Conservation (phyloP, 2,797 vertebrate species). For the Darevskia nairensis region DNA sequence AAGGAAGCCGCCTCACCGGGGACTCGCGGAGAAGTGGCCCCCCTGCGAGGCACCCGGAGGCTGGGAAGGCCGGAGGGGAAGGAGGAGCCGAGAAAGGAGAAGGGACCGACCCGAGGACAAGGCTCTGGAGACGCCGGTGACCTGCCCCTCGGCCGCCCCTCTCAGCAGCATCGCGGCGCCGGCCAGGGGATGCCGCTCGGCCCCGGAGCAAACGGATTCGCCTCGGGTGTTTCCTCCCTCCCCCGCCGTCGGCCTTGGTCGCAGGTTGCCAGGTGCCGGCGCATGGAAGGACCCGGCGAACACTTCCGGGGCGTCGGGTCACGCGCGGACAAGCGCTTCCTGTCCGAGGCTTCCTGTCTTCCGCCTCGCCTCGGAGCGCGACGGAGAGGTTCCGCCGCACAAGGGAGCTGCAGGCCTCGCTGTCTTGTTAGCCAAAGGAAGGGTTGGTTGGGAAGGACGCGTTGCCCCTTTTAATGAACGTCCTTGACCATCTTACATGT, state of each 20-base stretch:
- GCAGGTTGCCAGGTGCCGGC: conserved; percentile 70
- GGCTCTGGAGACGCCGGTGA: conserved; percentile 70
- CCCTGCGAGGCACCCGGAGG: not conserved
- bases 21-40: not conserved
- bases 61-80: rapidly evolving
- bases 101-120: conserved; percentile 74
- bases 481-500: not conserved
- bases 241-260: conserved; percentile 37
- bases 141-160: conserved; percentile 69
- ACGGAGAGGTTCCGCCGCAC: no score
- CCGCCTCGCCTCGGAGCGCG: not conserved
- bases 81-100: not conserved
- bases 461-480: not conserved
- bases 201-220: not conserved
- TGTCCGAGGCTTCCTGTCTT: not conserved
- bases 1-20: not conserved
- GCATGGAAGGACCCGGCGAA: conserved; percentile 68
- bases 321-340: not conserved
- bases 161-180: conserved; percentile 62
- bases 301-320: conserved; percentile 75
- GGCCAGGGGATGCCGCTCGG: not conserved
- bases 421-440: not conserved
- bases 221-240: not conserved
- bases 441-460: not conserved
- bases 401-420: no score